Conservation (phyloP, 1,140 invertebrate genomes). For the Scaptomyza pallida region DNA sequence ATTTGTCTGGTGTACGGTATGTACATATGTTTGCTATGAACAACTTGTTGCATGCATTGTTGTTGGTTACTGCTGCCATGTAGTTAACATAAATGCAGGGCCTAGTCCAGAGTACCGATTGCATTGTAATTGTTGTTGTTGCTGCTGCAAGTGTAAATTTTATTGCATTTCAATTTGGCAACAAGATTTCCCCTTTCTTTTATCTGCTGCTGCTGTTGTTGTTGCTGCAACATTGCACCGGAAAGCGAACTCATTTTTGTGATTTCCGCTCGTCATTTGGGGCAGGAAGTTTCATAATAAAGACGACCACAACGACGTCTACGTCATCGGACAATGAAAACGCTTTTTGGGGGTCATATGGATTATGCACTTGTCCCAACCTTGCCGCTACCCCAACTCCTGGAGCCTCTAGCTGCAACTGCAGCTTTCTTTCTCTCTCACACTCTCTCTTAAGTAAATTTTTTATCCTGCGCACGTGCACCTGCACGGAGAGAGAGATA, state of each 20-base stretch:
- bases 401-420: neutral
- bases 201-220: slow-evolving; percentile 7
- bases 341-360: slow-evolving; percentile 30
- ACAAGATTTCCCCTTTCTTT: slow-evolving; percentile 59
- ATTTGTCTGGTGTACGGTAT: slow-evolving; percentile 52
- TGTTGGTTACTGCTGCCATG: slow-evolving; percentile 30
- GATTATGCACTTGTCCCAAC: slow-evolving; percentile 15
- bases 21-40: slow-evolving; percentile 17
- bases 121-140: slow-evolving; percentile 64
- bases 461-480: slow-evolving; percentile 57
- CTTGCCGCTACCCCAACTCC: slow-evolving; percentile 1
- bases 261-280: slow-evolving; percentile 69
- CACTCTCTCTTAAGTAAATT: neutral
- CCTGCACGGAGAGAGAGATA: slow-evolving; percentile 48
- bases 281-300: slow-evolving; percentile 76
- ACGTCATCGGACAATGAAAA: slow-evolving; percentile 22
- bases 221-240: slow-evolving; percentile 32
- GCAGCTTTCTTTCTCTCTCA: slow-evolving; percentile 4
- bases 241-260: slow-evolving; percentile 77
- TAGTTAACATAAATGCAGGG: slow-evolving; percentile 46
- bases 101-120: slow-evolving; percentile 40
- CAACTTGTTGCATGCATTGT: slow-evolving; percentile 48
- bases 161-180: slow-evolving; percentile 80
- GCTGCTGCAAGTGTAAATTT: slow-evolving; percentile 66
- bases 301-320: slow-evolving; percentile 6